Base-by-base conservation (phyloP, 2,888 invertebrate genomes). In the Sinhomidia bicolor region DNA sequence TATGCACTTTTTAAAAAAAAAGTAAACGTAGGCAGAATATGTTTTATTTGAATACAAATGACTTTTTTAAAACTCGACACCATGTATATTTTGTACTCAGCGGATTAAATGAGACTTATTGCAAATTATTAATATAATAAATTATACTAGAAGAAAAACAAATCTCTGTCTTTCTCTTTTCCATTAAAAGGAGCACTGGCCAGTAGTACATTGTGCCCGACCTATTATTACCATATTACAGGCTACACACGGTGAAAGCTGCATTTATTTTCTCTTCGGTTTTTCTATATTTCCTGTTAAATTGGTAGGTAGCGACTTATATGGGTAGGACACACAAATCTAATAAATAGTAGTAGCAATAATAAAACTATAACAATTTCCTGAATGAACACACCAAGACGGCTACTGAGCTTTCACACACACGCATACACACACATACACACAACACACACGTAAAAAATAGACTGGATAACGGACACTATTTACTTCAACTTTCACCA, bases 301-400 rank as follows among this genome's bases (percentile, higher is more conserved):
- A 10, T 10, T 41, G 47, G n/a, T 47, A 14, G 2, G 14, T 47
- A 7, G 36, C 36, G n/a, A n/a, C n/a, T n/a, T n/a, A n/a, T n/a
- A n/a, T 47, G 2, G n/a, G 47, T 47, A 47, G 10, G 47, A 47
- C n/a, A 60, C 60, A 60, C 23, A 14, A 62, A 62, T 62, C 29
- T 2, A 62, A 62, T 29, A 62, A 62, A 4, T 12, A 57, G 57
- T 57, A 57, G 29, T 51, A 20, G 54, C 12, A 26, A 7, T 57
- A 32, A 81, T 81, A 82, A 82, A 82, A 82, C 68, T 51, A 71
- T 82, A 68, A 82, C 82, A 82, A 82, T 82, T 82, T 82, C 82
- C 82, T 82, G 82, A 82, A 68, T 82, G 82, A 82, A 82, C 82
- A 82, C 60, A 60, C 57, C 41, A 79, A 36, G 60, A 79, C 71